Base-by-base conservation (phyloP, 2,113 vertebrate species). In the Coryphaenoides rupestris region DNA sequence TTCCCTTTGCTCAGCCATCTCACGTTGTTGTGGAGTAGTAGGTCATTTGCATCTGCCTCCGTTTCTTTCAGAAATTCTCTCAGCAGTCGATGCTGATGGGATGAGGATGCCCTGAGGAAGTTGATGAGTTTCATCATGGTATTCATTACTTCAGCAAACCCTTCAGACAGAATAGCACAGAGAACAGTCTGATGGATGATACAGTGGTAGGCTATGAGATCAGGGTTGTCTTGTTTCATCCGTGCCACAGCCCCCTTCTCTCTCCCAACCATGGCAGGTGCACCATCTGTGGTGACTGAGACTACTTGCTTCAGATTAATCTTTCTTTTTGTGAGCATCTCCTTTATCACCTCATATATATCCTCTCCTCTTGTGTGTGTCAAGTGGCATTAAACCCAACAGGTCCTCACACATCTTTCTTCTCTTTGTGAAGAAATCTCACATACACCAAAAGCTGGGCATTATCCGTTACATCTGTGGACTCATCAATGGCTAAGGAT, bases 91-190 rank as follows among this genome's bases (percentile, higher is more conserved):
- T 63, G 57, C 50, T 66, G 54, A 19, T 56, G n/a, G 53, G 69
- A 66, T 56, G 59, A 62, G 19, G 58, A 66, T 62, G 70, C 70
- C 52, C 69, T 62, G 59, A 66, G 63, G 46, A 66, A 33, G 22
- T 62, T 58, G 9, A 62, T 58, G 4, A 59, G 53, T 70, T 21
- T 70, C 55, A 52, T 63, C 55, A 63, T 40, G 52, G 55, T 59
- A 17, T 52, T 70, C 61, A 70, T 70, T 19, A 63, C 19, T 47
- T 63, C 68, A n/a, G n/a, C n/a, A n/a, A n/a, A n/a, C n/a, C n/a
- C n/a, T n/a, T n/a, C n/a, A n/a, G n/a, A n/a, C n/a, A n/a, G n/a
- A n/a, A n/a, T n/a, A n/a, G n/a, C n/a, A n/a, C n/a, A n/a, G n/a
- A n/a, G n/a, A n/a, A n/a, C n/a, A n/a, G n/a, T n/a, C n/a, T n/a